These are phyloP conservation scores for Lepidurus packardi DNA, from an alignment of 1,140 invertebrate genomes.

Conservation along the genomic window DNA sequence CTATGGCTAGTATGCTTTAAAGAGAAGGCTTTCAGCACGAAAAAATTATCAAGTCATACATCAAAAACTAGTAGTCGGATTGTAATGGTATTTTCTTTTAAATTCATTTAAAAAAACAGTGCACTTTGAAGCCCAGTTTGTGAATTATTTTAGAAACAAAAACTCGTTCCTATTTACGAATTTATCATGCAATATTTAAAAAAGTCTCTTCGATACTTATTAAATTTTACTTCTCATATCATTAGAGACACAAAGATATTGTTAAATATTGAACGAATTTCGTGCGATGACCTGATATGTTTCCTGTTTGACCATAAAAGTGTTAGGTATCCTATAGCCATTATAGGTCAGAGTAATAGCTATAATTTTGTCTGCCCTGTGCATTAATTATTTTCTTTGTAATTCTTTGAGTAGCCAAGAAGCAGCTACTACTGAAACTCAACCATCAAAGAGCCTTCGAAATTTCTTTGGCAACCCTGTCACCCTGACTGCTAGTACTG, in stretches of 20 bases:
- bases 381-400: not conserved
- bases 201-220: not conserved
- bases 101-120: too few relatives aligned
- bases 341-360: not conserved
- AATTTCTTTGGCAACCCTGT: not conserved
- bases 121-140: too few relatives aligned
- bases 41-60: too few relatives aligned
- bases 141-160: too few relatives aligned
- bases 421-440: not conserved
- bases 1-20: too few relatives aligned
- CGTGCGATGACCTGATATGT: not conserved
- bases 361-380: not conserved
- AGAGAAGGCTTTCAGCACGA: too few relatives aligned
- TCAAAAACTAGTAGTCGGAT: too few relatives aligned
- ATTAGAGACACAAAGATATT: conserved; percentile 1
- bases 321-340: not conserved
- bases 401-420: not conserved
- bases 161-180: too few relatives aligned
- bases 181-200: not conserved
- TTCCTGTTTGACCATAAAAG: not conserved
- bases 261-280: not conserved
- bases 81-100: too few relatives aligned
- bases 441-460: not conserved
- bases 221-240: not conserved
- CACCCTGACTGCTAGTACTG: not conserved